Percentiles rank a stretch among this genome's conserved stretches.
These are phyloP conservation scores for Drosophila ogumai DNA, from an alignment of 1,140 invertebrate species.

Conservation along the genomic window DNA sequence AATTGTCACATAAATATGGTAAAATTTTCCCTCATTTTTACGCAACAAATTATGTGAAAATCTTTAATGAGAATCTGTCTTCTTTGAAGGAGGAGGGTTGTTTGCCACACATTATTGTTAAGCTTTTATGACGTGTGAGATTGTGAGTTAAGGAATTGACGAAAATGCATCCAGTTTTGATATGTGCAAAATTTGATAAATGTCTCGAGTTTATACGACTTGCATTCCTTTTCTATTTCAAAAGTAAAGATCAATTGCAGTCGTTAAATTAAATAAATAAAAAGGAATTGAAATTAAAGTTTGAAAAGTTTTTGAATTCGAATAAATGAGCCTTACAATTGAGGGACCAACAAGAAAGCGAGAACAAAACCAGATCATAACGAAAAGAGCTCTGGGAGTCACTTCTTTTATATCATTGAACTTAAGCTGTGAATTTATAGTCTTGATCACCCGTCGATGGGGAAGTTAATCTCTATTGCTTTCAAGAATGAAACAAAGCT, in stretches of 20 bases:
- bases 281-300: not conserved
- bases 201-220: not conserved
- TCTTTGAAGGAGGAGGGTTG: constrained; percentile 6
- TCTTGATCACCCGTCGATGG: too few species aligned
- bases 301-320: not conserved
- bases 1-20: constrained; percentile 77
- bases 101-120: constrained; percentile 29
- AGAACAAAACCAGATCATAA: not conserved
- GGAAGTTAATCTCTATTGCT: too few species aligned
- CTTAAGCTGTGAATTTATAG: too few species aligned
- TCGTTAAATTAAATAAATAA: constrained; percentile 2
- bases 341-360: not conserved
- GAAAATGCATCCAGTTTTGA: not conserved
- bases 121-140: constrained; percentile 74
- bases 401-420: too few species aligned
- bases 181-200: constrained; percentile 9
- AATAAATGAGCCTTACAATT: not conserved
- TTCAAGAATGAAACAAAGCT: too few species aligned
- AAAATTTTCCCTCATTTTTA: constrained; percentile 61
- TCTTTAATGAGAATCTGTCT: constrained; percentile 50
- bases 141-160: constrained; percentile 31
- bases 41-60: constrained; percentile 75
- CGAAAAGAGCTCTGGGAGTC: not conserved
- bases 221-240: constrained; percentile 13
- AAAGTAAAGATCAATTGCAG: constrained; percentile 26